Percentiles rank a stretch among this genome's conserved stretches.
phyloP scores from a whole-genome alignment of 2,797 vertebrate genomes.

The Ctenosaura bakeri region DNA sequence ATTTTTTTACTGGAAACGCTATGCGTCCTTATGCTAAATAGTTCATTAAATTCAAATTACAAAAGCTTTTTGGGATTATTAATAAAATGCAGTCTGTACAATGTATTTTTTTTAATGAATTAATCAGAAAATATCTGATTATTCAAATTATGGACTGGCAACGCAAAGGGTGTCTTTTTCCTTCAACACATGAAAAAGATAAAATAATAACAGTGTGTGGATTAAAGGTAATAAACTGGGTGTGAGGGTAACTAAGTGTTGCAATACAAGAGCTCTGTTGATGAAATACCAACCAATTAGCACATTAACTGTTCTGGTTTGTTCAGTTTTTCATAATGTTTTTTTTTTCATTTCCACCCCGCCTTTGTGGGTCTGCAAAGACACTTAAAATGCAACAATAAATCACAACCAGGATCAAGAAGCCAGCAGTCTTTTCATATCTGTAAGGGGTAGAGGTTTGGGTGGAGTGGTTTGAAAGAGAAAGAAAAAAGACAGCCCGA shows the following conservation, averaged over 20 bases:
- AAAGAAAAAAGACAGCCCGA: neutral
- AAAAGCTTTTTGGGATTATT: neutral
- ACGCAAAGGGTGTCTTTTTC: neutral
- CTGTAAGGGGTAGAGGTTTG: conserved; percentile 11
- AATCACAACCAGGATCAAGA: neutral
- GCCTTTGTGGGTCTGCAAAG: conserved; percentile 19
- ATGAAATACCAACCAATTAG: conserved; percentile 30
- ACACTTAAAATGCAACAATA: conserved; percentile 30
- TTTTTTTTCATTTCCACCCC: conserved; percentile 24
- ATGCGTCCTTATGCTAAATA: conserved; percentile 22
- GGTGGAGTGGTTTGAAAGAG: neutral
- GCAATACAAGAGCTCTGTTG: conserved; percentile 15
- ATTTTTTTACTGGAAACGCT: neutral
- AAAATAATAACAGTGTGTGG: neutral
- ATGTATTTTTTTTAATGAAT: conserved; percentile 15
- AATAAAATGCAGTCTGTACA: conserved; percentile 14
- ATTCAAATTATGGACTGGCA: conserved; percentile 12
- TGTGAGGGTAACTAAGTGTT: neutral
- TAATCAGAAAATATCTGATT: conserved; percentile 28
- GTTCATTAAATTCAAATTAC: conserved; percentile 25
- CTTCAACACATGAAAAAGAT: neutral
- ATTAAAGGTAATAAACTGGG: conserved; percentile 28
- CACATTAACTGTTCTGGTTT: conserved; percentile 13
- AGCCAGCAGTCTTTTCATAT: conserved; percentile 18
- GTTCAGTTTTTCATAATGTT: conserved; percentile 20